Evolutionary conservation across 2,888 invertebrate species (phyloP).

Genomic region (Lycaena phlaeas): DNA sequence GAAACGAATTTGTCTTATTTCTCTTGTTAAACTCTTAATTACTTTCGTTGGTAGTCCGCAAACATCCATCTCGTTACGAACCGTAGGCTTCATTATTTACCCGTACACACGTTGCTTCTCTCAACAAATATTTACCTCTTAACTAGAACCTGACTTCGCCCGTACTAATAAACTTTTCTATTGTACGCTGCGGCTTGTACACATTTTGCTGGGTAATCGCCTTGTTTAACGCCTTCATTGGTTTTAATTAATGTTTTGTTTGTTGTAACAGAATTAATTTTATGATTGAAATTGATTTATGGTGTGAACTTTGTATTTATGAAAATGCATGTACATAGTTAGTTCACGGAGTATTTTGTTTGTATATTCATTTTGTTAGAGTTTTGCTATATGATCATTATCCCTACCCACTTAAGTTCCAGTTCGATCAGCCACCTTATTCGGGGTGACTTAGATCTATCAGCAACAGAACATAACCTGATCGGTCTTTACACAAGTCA

Average conservation of each 20-base stretch:
- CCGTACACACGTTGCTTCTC: conserved; percentile 50
- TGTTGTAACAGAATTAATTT: conserved; percentile 3
- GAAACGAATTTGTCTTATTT: conserved; percentile 47
- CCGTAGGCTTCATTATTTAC: conserved; percentile 65
- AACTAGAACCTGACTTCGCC: conserved; percentile 63
- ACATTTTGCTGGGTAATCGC: conserved; percentile 31
- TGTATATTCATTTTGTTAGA: no score
- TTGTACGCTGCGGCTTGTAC: conserved; percentile 42
- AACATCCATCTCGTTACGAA: conserved; percentile 61
- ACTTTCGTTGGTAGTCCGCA: conserved; percentile 61
- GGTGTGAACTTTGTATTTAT: background rate
- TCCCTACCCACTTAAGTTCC: no score
- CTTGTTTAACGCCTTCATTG: conserved; percentile 29
- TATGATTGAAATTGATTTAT: background rate
- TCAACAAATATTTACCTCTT: conserved; percentile 61
- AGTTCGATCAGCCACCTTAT: no score
- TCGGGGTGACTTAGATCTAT: no score
- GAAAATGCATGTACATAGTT: background rate
- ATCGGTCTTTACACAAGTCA: no score
- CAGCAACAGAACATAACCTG: no score
- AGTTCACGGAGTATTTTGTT: background rate
- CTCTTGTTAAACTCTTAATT: conserved; percentile 63
- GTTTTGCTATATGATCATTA: no score
- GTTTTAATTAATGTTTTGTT: conserved; percentile 31
- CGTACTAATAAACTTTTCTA: conserved; percentile 61